phyloP scores from a whole-genome alignment of 2,888 invertebrate genomes.

The Malacosoma neustria region DNA sequence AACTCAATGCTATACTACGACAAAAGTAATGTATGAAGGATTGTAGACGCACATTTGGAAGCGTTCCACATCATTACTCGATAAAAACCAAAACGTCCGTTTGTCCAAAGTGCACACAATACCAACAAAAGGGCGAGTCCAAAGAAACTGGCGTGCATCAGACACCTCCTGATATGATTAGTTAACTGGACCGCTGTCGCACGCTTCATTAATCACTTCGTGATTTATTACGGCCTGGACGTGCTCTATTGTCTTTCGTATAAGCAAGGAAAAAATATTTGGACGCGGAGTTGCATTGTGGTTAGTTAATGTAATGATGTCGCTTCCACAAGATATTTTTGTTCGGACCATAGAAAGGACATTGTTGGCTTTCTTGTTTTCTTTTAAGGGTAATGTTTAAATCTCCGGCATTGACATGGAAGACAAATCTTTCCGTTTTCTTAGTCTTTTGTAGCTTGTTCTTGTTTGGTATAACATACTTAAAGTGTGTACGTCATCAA shows the following conservation, averaged over 20 bases:
- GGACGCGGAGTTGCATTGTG: neutral
- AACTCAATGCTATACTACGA: too few relatives aligned
- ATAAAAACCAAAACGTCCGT: neutral
- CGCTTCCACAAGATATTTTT: neutral
- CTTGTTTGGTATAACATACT: too few relatives aligned
- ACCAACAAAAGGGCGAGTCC: neutral
- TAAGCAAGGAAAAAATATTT: neutral
- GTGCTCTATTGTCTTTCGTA: constrained; percentile 26
- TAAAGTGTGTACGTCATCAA: too few relatives aligned
- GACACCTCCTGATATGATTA: constrained; percentile 24
- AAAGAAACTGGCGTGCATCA: constrained; percentile 2
- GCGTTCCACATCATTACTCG: too few relatives aligned
- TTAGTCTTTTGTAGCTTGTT: too few relatives aligned
- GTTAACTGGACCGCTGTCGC: constrained; percentile 29
- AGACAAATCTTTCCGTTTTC: too few relatives aligned
- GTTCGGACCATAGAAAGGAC: too few relatives aligned
- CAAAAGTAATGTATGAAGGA: too few relatives aligned
- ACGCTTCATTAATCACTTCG: constrained; percentile 55
- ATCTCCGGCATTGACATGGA: too few relatives aligned
- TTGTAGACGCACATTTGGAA: too few relatives aligned
- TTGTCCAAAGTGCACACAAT: neutral
- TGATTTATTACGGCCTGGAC: constrained; percentile 55
- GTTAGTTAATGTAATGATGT: neutral
- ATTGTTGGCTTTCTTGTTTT: too few relatives aligned
- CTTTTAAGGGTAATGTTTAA: too few relatives aligned